These are phyloP conservation scores for Tipula helvola DNA, from an alignment of 2,888 invertebrate species.

Conservation along the genomic window DNA sequence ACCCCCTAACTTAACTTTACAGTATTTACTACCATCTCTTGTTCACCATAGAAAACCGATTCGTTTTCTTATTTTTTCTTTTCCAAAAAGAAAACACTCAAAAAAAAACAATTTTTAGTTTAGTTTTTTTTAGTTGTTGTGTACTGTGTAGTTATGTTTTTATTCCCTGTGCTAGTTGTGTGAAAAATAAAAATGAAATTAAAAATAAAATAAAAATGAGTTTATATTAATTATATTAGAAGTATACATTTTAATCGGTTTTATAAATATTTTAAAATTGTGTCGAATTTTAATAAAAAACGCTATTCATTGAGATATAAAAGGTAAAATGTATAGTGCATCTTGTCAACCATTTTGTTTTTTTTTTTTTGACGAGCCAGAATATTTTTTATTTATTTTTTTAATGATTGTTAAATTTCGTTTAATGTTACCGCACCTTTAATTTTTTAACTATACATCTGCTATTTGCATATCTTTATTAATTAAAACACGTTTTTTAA, in stretches of 20 bases:
- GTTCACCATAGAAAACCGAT: background rate
- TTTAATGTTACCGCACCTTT: background rate
- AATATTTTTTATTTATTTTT: background rate
- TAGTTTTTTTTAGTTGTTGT: background rate
- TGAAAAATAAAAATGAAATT: background rate
- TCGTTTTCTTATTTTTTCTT: background rate
- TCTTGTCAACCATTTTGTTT: slow-evolving; percentile 9
- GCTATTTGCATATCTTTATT: background rate
- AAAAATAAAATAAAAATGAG: background rate
- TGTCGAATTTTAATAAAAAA: background rate
- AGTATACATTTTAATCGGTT: background rate
- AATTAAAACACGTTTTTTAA: background rate
- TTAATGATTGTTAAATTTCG: background rate
- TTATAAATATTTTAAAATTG: background rate
- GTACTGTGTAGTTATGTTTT: slow-evolving; percentile 7
- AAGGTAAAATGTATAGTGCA: slow-evolving; percentile 5
- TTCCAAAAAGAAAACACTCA: background rate
- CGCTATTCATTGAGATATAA: background rate
- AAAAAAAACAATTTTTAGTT: background rate
- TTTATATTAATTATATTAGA: background rate
- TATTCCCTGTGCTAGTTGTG: background rate
- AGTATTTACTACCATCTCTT: background rate
- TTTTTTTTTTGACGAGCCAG: background rate
- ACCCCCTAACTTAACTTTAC: background rate
- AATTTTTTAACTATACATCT: background rate